Evolutionary conservation across 2,888 invertebrate species (phyloP).

Genomic region (Philonicus albiceps): DNA sequence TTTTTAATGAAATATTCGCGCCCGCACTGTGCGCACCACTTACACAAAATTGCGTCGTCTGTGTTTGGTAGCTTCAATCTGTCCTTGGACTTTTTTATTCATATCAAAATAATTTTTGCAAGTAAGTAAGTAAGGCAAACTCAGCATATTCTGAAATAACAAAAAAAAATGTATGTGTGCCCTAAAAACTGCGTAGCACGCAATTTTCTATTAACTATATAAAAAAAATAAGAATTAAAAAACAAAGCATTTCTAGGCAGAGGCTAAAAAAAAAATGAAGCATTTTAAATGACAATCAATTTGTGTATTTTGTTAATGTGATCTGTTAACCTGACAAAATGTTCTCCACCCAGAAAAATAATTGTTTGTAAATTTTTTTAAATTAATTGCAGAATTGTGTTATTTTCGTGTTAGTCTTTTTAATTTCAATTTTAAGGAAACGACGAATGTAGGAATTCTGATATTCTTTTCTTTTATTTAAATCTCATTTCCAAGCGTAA

Average conservation of each 20-base stretch:
- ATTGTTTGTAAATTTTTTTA: not conserved
- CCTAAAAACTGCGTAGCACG: not conserved
- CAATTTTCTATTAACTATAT: not conserved
- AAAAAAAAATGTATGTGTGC: not conserved
- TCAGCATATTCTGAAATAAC: not conserved
- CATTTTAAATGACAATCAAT: not conserved
- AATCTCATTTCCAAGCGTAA: not conserved
- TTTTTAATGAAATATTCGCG: not conserved
- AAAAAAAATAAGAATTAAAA: not conserved
- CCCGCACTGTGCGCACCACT: not conserved
- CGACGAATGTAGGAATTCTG: not conserved
- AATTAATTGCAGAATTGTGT: not conserved
- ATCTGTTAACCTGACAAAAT: not conserved
- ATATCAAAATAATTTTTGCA: not conserved
- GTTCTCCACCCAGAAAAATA: not conserved
- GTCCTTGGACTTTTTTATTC: not conserved
- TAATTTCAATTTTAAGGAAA: not conserved
- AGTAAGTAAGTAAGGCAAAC: not conserved
- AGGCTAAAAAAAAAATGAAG: not conserved
- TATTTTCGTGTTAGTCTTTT: not conserved
- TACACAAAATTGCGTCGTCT: not conserved
- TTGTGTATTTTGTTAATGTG: not conserved
- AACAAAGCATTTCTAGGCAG: not conserved
- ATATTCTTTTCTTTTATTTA: not conserved
- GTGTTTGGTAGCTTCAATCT: not conserved